phyloP scores from a whole-genome alignment of 2,113 vertebrate genomes.

The Coracopsis vasa region DNA sequence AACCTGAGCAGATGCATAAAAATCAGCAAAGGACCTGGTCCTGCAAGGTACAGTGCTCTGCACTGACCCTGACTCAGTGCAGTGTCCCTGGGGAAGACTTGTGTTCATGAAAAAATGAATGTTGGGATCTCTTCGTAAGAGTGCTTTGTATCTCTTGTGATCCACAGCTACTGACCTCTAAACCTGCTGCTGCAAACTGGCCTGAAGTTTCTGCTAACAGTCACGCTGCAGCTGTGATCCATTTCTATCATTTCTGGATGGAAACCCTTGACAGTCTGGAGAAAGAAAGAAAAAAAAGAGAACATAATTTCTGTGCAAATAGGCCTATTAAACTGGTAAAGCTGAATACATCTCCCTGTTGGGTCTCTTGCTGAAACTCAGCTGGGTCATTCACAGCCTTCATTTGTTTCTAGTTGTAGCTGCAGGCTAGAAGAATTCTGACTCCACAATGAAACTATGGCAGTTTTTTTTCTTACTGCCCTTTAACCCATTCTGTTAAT shows the following conservation, averaged over 20 bases:
- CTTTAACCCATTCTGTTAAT: background rate
- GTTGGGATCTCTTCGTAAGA: background rate
- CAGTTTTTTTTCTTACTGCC: background rate
- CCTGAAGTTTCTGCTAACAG: slow-evolving; percentile 63
- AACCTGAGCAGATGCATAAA: background rate
- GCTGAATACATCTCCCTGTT: background rate
- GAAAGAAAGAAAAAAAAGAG: background rate
- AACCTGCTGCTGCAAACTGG: slow-evolving; percentile 62
- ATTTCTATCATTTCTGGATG: slow-evolving; percentile 62
- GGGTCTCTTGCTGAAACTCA: background rate
- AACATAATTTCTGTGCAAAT: background rate
- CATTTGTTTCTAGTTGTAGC: background rate
- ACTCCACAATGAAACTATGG: background rate
- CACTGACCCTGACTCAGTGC: background rate
- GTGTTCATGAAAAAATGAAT: background rate
- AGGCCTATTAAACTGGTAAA: background rate
- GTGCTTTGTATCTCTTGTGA: background rate
- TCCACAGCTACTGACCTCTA: slow-evolving; percentile 30
- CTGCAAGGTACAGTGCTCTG: background rate
- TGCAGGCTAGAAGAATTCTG: background rate
- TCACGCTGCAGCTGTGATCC: slow-evolving; percentile 55
- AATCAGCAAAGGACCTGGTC: background rate
- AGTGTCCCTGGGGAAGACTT: background rate
- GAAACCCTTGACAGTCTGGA: slow-evolving; percentile 67
- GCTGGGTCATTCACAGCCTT: background rate